These are phyloP conservation scores for Amblyornis subalaris DNA, from an alignment of 2,113 vertebrate genomes.

Conservation along the genomic window DNA sequence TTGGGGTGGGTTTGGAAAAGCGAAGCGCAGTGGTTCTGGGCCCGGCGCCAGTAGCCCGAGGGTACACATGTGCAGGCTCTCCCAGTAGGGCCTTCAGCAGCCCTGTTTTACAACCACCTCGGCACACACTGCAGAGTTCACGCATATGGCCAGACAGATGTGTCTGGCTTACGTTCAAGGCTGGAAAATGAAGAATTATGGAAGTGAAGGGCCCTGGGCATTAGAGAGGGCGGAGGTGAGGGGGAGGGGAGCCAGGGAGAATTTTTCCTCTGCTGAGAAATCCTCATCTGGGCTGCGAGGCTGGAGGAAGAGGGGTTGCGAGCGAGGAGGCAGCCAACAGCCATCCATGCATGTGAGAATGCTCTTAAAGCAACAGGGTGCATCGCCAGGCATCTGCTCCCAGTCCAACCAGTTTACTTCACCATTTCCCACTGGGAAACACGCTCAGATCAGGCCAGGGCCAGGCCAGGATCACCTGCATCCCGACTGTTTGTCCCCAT, in stretches of 20 bases:
- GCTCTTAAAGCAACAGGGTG: conserved; percentile 71
- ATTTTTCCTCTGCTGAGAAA: conserved; percentile 79
- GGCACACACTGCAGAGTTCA: conserved; percentile 85
- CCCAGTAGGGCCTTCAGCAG: conserved; percentile 86
- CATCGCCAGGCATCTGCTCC: neutral
- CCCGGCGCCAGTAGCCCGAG: conserved; percentile 79
- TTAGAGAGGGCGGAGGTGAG: conserved; percentile 70
- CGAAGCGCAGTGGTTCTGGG: conserved; percentile 80
- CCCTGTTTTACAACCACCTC: conserved; percentile 86
- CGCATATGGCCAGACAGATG: conserved; percentile 99
- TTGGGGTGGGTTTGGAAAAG: conserved; percentile 79
- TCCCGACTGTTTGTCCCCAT: conserved; percentile 25
- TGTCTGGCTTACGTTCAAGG: conserved; percentile 94
- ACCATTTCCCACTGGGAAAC: neutral
- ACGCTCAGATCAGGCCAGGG: neutral
- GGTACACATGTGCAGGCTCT: conserved; percentile 82
- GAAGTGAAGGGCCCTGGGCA: conserved; percentile 97
- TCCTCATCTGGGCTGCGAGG: conserved; percentile 75
- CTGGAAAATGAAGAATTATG: conserved; percentile 95
- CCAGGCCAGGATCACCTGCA: neutral
- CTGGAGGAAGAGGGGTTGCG: conserved; percentile 71
- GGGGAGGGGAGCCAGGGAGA: conserved; percentile 66
- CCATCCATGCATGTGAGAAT: conserved; percentile 54
- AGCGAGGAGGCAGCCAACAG: conserved; percentile 63
- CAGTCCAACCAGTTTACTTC: neutral